phyloP scores from a whole-genome alignment of 2,797 vertebrate genomes.

The Mormyrops attenuatus region DNA sequence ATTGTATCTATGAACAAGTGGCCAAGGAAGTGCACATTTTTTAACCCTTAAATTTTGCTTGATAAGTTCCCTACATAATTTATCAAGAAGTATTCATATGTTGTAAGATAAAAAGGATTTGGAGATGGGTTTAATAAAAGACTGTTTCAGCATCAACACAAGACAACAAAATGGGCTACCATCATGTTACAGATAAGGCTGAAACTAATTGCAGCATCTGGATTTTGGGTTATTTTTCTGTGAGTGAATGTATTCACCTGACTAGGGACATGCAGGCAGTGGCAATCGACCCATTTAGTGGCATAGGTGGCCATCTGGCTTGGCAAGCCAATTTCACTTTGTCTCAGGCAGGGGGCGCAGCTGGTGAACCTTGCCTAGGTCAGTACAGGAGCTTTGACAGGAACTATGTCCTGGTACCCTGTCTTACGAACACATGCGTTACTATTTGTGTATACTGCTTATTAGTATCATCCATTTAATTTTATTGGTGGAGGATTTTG shows the following conservation, averaged over 20 bases:
- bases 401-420: not conserved
- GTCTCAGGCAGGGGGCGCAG: not conserved
- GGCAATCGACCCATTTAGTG: not conserved
- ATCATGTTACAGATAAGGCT: not conserved
- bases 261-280: not conserved
- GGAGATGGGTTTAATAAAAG: not conserved
- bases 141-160: not conserved
- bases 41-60: not conserved
- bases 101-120: not conserved
- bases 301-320: not conserved
- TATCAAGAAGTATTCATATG: not conserved
- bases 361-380: not conserved
- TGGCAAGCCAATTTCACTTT: not conserved
- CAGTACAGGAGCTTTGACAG: not conserved
- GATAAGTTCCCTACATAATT: not conserved
- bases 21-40: not conserved
- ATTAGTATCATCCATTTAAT: not conserved
- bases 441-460: not conserved
- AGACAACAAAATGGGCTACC: not conserved
- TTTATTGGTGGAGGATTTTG: not conserved
- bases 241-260: not conserved
- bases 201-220: not conserved
- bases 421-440: not conserved
- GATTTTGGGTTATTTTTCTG: not conserved
- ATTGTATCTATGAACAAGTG: not conserved